phyloP scores from a whole-genome alignment of 2,888 invertebrate species.

The Volucella inflata region DNA sequence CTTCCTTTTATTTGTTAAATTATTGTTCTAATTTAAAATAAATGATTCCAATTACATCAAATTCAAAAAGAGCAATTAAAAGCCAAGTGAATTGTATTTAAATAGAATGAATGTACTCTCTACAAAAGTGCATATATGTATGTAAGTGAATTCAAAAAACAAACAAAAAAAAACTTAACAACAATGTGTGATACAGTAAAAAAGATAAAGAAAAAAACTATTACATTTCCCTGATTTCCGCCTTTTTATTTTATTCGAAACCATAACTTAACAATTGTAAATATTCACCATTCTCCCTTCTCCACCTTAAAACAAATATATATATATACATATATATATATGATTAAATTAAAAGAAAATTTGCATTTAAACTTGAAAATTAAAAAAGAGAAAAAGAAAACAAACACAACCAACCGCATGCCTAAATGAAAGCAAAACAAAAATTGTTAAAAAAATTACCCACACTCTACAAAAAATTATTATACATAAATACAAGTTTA shows the following conservation, averaged over 20 bases:
- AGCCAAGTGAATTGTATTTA: constrained; percentile 67
- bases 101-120: constrained; percentile 23
- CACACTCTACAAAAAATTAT: constrained; percentile 80
- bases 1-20: constrained; percentile 35
- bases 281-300: constrained; percentile 32
- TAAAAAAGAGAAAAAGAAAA: constrained; percentile 1
- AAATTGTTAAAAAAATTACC: constrained; percentile 70
- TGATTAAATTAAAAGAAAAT: constrained; percentile 9
- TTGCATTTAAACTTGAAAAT: constrained; percentile 37
- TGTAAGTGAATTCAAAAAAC: constrained; percentile 56
- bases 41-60: constrained; percentile 17
- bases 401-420: constrained; percentile 46
- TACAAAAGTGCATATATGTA: constrained; percentile 30
- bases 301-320: constrained; percentile 25
- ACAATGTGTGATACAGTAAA: constrained; percentile 68
- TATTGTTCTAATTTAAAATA: constrained; percentile 27
- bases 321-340: constrained; percentile 30
- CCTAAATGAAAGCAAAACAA: constrained; percentile 66
- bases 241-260: constrained; percentile 30
- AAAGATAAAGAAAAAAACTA: constrained; percentile 27
- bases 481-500: constrained; percentile 79
- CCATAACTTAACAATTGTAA: constrained; percentile 16
- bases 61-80: constrained; percentile 38
- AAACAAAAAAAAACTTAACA: constrained; percentile 23
- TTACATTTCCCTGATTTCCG: constrained; percentile 43